Evolutionary conservation across 2,797 vertebrate genomes (phyloP).

Genomic region (Intellagama lesueurii): DNA sequence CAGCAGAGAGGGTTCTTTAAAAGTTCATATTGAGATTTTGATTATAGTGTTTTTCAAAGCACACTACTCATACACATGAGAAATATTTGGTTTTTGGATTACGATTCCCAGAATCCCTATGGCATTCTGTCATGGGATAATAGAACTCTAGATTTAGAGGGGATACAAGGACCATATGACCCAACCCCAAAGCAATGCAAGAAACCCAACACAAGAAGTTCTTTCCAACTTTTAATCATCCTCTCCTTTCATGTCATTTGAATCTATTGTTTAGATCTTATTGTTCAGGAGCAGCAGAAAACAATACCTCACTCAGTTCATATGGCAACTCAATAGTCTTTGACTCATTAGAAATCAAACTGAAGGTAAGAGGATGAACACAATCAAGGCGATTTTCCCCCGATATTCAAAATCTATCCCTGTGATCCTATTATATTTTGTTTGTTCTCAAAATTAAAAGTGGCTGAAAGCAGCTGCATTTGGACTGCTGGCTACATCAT

Average conservation of each 20-base stretch:
- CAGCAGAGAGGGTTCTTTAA: not conserved
- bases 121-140: too few relatives aligned
- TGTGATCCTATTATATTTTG: not conserved
- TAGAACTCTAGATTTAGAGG: too few relatives aligned
- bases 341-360: not conserved
- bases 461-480: not conserved
- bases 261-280: too few relatives aligned
- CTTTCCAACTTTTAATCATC: too few relatives aligned
- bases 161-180: too few relatives aligned
- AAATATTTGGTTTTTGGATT: too few relatives aligned
- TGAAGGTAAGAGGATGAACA: not conserved
- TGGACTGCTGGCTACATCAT: not conserved
- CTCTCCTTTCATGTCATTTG: too few relatives aligned
- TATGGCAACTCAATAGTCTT: not conserved
- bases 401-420: not conserved
- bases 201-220: too few relatives aligned
- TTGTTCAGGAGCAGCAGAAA: too few relatives aligned
- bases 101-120: too few relatives aligned
- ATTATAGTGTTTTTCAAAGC: not conserved
- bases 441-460: not conserved
- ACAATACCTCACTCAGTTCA: not conserved
- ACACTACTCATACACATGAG: too few relatives aligned
- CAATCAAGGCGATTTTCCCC: not conserved
- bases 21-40: not conserved
- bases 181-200: too few relatives aligned